These are phyloP conservation scores for Aptenodytes patagonicus DNA, from an alignment of 2,113 vertebrate genomes.

Conservation along the genomic window DNA sequence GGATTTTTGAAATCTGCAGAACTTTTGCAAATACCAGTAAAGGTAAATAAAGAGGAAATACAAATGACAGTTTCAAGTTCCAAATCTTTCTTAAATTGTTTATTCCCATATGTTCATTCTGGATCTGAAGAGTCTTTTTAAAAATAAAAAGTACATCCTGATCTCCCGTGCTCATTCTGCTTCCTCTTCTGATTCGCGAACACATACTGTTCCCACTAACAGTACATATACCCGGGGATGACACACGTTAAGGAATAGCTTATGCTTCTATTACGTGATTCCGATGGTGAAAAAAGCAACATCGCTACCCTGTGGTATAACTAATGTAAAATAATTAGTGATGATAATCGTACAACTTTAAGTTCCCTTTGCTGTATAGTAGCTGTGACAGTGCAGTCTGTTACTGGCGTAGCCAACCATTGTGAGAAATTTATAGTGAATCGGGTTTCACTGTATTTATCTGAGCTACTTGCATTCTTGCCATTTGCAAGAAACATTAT, in stretches of 20 bases:
- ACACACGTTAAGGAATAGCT: background rate
- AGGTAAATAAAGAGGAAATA: background rate
- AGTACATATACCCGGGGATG: background rate
- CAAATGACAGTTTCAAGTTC: background rate
- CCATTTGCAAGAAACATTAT: background rate
- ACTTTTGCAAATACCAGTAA: background rate
- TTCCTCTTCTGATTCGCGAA: slow-evolving; percentile 23
- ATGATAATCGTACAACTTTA: background rate
- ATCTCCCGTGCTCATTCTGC: background rate
- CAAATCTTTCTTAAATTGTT: background rate
- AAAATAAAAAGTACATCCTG: slow-evolving; percentile 47
- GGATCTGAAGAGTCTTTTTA: slow-evolving; percentile 5
- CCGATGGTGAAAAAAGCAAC: background rate
- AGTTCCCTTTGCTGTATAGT: background rate
- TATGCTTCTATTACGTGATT: background rate
- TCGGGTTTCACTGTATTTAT: background rate
- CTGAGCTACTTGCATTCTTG: background rate
- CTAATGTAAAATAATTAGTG: background rate
- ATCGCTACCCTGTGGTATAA: background rate
- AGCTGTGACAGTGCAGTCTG: background rate
- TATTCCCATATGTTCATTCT: background rate
- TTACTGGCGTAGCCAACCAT: background rate
- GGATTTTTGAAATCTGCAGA: background rate
- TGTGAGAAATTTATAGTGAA: background rate
- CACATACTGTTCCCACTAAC: background rate